Base-by-base conservation (phyloP, 37 sponge, comb jelly and placozoan genomes). In the Trichoplax adhaerens region DNA sequence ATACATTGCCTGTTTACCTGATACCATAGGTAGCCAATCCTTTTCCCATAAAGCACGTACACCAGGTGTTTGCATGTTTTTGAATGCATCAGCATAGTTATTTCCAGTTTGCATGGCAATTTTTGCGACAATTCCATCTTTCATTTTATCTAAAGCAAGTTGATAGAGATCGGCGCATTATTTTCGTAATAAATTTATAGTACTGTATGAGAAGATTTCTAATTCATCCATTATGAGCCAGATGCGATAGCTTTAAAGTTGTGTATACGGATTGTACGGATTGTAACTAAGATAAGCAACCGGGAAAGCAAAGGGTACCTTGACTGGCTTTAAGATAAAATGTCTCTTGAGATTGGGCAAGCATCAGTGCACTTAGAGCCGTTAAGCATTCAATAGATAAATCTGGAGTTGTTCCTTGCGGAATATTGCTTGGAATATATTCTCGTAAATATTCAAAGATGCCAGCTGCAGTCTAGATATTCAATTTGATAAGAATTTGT, bases 271-370 rank as follows among this genome's bases (percentile, higher is more conserved):
- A 29, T 29, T 29, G 29, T 29, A 29, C 29, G 29, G 29, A 29
- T 60, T 12, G 12, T 12, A 60, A 12, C 10, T 12, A 60, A 60
- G 62, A 12, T 60, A 12, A 60, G 62, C 12, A 60, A 12, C 12
- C 12, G 62, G 12, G 62, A 29, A 29, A 29, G 29, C 29, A 29
- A 29, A 29, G 29, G 29, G 29, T 60, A 60, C 12, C 12, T 60
- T 12, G 12, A 12, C 62, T 65, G 8, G 83, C 89, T 79, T 94
- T 94, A 74, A 80, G 71, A 48, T 77, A 85, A 71, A 90, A 83
- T n/a, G 77, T 72, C 72, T 94, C 96, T 72, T 94, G 96, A 57
- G 88, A 90, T 58, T 94, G 91, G 7, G 91, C 96, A 69, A 90
- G 71, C 96, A 94, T 94, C 10, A 90, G 80, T 12, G 83, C 72